These are phyloP conservation scores for Strigamia maritima DNA, from an alignment of 2,888 invertebrate genomes.

Conservation along the genomic window DNA sequence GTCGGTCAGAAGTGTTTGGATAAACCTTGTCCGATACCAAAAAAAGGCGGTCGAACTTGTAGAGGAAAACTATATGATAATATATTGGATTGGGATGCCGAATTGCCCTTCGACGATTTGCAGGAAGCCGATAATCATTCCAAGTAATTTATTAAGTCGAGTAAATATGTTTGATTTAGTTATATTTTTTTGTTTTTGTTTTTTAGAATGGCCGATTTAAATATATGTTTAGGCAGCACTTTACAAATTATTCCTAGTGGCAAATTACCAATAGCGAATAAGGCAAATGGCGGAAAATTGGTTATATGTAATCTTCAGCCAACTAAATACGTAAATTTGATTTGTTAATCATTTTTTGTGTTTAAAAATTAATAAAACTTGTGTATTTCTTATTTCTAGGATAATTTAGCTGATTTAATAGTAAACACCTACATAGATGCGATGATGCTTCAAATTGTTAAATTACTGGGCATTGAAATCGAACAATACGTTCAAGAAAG, in stretches of 20 bases:
- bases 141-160: conserved; percentile 58
- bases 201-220: conserved; percentile 80
- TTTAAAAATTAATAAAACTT: neutral
- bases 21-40: conserved; percentile 63
- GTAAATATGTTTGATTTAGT: too few species aligned
- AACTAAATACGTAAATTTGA: conserved; percentile 82
- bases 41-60: conserved; percentile 65
- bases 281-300: conserved; percentile 80
- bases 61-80: conserved; percentile 84
- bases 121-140: conserved; percentile 81
- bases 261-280: conserved; percentile 79
- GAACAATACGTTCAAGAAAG: conserved; percentile 64
- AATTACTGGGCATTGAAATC: conserved; percentile 68
- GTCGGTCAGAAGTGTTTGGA: conserved; percentile 74
- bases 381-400: conserved; percentile 59
- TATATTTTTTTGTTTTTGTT: too few species aligned
- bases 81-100: conserved; percentile 96
- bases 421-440: conserved; percentile 87
- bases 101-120: conserved; percentile 81
- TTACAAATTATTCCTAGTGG: conserved; percentile 97
- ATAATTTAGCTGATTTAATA: conserved; percentile 82
- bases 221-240: conserved; percentile 93
- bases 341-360: neutral
- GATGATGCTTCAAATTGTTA: conserved; percentile 70
- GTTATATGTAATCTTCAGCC: conserved; percentile 94